Evolutionary conservation across 2,888 invertebrate genomes (phyloP).

Genomic region (Cosmopolites sordidus): DNA sequence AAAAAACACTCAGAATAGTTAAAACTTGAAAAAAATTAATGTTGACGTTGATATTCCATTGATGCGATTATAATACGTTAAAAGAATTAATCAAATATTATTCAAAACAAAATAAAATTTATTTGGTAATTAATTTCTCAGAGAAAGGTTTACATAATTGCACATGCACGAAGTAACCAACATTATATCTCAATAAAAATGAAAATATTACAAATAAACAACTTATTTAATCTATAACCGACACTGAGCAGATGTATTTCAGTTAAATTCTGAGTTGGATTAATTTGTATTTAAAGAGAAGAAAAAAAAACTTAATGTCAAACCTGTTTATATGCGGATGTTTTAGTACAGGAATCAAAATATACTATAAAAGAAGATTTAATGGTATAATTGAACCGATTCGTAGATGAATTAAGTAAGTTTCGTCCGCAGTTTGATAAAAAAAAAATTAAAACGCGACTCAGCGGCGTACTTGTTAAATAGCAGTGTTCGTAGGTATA

Average conservation of each 20-base stretch:
- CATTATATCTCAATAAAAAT: too few relatives aligned
- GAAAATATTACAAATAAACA: too few relatives aligned
- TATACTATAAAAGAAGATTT: conserved; percentile 39
- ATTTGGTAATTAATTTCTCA: too few relatives aligned
- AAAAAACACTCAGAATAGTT: too few relatives aligned
- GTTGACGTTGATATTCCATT: too few relatives aligned
- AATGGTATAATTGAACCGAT: conserved; percentile 42
- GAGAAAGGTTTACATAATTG: too few relatives aligned
- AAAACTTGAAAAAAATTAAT: too few relatives aligned
- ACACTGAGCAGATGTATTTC: neutral
- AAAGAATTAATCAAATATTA: too few relatives aligned
- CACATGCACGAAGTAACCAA: too few relatives aligned
- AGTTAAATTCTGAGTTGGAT: neutral
- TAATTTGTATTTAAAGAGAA: conserved; percentile 6
- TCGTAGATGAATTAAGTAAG: conserved; percentile 24
- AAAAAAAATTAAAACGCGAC: conserved; percentile 10
- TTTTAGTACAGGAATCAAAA: conserved; percentile 50
- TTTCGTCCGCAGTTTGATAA: conserved; percentile 22
- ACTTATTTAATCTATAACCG: neutral
- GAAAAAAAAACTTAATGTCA: conserved; percentile 32
- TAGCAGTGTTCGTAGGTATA: conserved; percentile 20
- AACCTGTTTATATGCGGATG: conserved; percentile 48
- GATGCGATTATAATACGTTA: too few relatives aligned
- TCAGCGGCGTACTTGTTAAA: conserved; percentile 12
- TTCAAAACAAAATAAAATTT: too few relatives aligned